Evolutionary conservation across 2,113 vertebrate genomes (phyloP), one percentile per base, ranked within the genome.

Genomic region (Rhabdornis inornatus): DNA sequence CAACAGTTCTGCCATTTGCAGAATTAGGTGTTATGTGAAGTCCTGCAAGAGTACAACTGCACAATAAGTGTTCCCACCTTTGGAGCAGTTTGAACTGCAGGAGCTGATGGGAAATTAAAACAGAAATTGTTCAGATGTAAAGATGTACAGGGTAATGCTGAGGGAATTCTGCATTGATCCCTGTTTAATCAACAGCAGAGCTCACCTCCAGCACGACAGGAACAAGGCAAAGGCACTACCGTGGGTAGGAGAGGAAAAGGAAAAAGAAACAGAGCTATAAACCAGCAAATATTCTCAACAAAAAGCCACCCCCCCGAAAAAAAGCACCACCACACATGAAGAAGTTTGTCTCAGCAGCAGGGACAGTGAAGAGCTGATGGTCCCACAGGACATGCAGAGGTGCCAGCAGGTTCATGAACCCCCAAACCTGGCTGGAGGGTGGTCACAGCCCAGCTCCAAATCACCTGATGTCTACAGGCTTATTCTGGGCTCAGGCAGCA

Each of bases 341-440:
- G 14, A 45, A 31, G 20, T 27, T 40, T 74, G n/a, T 45, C 55
- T 27, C 49, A 13, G 86, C 39, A 83, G 82, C 70, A 65, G 64
- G 23, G 28, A 42, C 40, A 2, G 52, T 11, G 72, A 60, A 28
- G 5, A 72, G 63, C 40, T 77, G 77, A 4, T 3, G 28, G 50
- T 70, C 75, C 37, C 57, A 6, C 8, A 33, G 57, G 47, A 42
- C 31, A 45, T 0, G 9, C 30, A 20, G 55, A 23, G 27, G 24
- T 47, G 28, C 12, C 89, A 72, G 66, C n/a, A 31, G 60, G 13
- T 40, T 85, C 49, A 25, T 37, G 25, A 75, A 75, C 87, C 22
- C 22, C 69, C 47, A 16, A 11, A 24, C 33, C 16, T 1, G 1
- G 30, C 60, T 57, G 60, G 18, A 0, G 0, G 0, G 1, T 6